Percentiles rank a stretch among this genome's conserved stretches.
These are phyloP conservation scores for Listronotus bonariensis DNA, from an alignment of 1,140 invertebrate genomes.

Conservation along the genomic window DNA sequence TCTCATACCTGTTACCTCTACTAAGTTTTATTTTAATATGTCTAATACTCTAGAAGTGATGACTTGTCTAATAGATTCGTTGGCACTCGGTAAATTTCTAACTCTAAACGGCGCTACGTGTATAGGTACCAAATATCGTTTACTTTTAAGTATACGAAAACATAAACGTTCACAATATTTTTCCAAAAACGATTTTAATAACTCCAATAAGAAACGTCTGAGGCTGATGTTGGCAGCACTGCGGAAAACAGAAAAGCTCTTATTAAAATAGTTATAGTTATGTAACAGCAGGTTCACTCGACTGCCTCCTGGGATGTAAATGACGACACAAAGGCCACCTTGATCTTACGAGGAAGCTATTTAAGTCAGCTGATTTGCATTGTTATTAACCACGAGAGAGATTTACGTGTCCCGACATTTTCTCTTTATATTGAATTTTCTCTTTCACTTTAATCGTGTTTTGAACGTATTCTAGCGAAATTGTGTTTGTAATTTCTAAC, in stretches of 20 bases:
- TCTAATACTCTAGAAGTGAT: too few relatives aligned
- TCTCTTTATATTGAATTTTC: conserved; percentile 8
- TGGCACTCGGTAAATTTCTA: too few relatives aligned
- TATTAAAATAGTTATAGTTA: conserved; percentile 37
- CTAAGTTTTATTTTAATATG: too few relatives aligned
- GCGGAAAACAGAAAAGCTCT: conserved; percentile 14
- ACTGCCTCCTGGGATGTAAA: conserved; percentile 7
- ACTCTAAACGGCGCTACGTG: too few relatives aligned
- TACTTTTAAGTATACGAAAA: too few relatives aligned
- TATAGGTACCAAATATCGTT: too few relatives aligned
- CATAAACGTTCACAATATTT: neutral
- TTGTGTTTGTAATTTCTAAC: too few relatives aligned
- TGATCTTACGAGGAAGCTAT: conserved; percentile 27
- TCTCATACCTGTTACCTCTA: too few relatives aligned
- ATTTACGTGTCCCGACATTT: conserved; percentile 29
- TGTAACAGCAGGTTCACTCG: conserved; percentile 21
- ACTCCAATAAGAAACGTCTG: conserved; percentile 6
- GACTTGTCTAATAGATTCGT: too few relatives aligned
- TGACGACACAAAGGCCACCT: conserved; percentile 16
- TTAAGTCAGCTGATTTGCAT: conserved; percentile 39
- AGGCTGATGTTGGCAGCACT: neutral
- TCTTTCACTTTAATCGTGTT: neutral
- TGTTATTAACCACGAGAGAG: conserved; percentile 36
- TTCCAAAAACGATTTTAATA: conserved; percentile 6
- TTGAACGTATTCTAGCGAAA: neutral